These are phyloP conservation scores for Malurus elegans DNA, from an alignment of 2,113 vertebrate genomes.

Conservation along the genomic window DNA sequence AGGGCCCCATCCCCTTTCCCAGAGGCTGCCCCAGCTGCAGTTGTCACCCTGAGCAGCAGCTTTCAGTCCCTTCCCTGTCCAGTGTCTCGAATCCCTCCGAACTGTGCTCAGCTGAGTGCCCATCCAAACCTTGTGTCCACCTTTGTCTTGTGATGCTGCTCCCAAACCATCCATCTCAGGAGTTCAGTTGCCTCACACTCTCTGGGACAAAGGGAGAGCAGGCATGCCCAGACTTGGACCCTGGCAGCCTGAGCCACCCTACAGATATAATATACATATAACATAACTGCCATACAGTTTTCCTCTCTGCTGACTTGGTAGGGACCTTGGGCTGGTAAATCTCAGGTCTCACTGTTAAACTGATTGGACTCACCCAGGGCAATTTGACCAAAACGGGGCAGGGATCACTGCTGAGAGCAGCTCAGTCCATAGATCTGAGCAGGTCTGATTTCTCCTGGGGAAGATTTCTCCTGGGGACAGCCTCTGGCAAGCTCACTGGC, in stretches of 20 bases:
- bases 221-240: not conserved
- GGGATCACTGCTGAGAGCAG: not conserved
- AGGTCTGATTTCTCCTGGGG: not conserved
- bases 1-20: not conserved
- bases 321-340: not conserved
- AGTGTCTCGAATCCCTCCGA: not conserved
- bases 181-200: not conserved
- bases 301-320: not conserved
- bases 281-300: not conserved
- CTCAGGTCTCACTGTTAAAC: not conserved
- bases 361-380: not conserved
- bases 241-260: not conserved
- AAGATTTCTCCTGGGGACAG: not conserved
- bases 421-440: not conserved
- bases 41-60: not conserved
- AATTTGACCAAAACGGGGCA: not conserved
- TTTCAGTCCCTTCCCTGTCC: not conserved
- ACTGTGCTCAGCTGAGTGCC: not conserved
- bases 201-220: not conserved
- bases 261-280: not conserved
- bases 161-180: not conserved
- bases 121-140: not conserved
- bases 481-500: not conserved
- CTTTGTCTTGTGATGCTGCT: not conserved
- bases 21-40: not conserved